Evolutionary conservation across 2,797 vertebrate genomes (phyloP).

Genomic region (Sebastiscus albofasciatus): DNA sequence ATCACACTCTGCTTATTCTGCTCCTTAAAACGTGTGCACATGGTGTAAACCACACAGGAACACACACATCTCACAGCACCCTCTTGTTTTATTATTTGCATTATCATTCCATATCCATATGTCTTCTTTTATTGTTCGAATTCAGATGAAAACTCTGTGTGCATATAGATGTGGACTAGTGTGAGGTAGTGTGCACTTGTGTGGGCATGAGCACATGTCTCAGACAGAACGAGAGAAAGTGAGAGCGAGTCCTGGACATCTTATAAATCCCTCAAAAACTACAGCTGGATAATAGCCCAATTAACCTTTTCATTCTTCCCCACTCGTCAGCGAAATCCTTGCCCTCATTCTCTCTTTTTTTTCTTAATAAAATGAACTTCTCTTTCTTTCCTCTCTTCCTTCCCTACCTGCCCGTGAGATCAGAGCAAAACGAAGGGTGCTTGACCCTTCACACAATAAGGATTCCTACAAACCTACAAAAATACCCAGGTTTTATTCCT

Average conservation of each 20-base stretch:
- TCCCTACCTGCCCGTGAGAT: conserved; percentile 62
- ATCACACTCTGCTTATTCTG: neutral
- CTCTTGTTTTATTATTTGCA: neutral
- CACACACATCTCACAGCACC: neutral
- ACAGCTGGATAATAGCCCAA: conserved; percentile 85
- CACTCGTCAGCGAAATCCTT: conserved; percentile 78
- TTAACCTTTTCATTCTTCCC: conserved; percentile 87
- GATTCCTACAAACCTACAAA: conserved; percentile 58
- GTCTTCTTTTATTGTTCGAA: neutral
- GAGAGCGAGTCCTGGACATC: conserved; percentile 74
- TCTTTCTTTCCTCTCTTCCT: conserved; percentile 37
- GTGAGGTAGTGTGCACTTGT: conserved; percentile 24
- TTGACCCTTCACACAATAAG: conserved; percentile 63
- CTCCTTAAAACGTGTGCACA: neutral
- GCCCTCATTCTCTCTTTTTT: conserved; percentile 54
- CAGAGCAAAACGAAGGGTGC: conserved; percentile 56
- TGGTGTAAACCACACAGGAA: neutral
- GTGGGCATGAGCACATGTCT: conserved; percentile 60
- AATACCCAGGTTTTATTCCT: conserved; percentile 71
- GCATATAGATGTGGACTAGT: neutral
- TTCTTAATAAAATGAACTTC: conserved; percentile 66
- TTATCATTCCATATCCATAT: neutral
- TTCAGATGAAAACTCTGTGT: neutral
- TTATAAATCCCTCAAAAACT: conserved; percentile 86
- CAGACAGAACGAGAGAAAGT: conserved; percentile 76